phyloP scores from a whole-genome alignment of 1,140 invertebrate genomes.

The Metopolophium dirhodum region DNA sequence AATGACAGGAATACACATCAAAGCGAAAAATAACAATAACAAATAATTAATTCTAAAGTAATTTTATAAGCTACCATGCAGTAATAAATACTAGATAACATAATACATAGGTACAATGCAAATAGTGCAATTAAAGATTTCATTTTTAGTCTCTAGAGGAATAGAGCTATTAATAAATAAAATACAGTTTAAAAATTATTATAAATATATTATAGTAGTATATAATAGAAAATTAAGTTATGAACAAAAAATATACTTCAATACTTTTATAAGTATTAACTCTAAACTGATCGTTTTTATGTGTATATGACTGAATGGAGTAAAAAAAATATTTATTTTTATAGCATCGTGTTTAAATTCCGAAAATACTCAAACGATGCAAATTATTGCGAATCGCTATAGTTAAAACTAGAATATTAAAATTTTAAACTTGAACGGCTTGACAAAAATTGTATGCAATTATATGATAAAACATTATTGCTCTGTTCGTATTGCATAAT shows the following conservation, averaged over 20 bases:
- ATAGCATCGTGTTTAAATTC: not conserved
- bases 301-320: not conserved
- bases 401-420: not conserved
- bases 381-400: not conserved
- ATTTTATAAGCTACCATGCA: too few species aligned
- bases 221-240: not conserved
- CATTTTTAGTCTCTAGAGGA: too few species aligned
- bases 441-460: not conserved
- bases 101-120: too few species aligned
- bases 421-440: not conserved
- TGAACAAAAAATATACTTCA: not conserved
- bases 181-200: not conserved
- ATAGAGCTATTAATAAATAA: too few species aligned
- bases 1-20: too few species aligned
- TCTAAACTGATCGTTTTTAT: not conserved
- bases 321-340: not conserved
- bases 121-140: too few species aligned
- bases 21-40: too few species aligned
- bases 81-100: too few species aligned
- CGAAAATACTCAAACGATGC: not conserved
- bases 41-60: too few species aligned
- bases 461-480: not conserved
- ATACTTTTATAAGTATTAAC: not conserved
- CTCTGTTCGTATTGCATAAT: not conserved
- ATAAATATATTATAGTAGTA: too few species aligned